These are phyloP conservation scores for Sternotherus odoratus DNA, from an alignment of 2,797 vertebrate species.

Conservation along the genomic window DNA sequence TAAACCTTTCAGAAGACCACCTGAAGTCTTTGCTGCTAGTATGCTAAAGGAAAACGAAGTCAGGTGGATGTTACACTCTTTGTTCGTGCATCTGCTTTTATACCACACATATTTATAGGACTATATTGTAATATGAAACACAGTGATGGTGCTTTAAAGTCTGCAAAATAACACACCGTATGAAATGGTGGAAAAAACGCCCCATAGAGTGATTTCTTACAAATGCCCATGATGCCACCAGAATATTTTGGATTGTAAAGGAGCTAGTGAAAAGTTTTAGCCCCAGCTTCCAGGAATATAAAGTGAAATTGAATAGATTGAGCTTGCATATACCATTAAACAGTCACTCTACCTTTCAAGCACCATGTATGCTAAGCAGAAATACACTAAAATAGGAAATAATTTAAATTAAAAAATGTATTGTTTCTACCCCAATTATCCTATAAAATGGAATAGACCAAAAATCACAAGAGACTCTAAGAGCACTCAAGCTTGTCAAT, in stretches of 20 bases:
- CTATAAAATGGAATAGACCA: background rate
- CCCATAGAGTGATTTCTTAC: too few relatives aligned
- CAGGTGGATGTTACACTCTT: background rate
- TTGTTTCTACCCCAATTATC: background rate
- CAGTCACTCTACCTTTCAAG: background rate
- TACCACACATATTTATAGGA: background rate
- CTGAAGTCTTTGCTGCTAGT: background rate
- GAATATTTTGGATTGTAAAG: background rate
- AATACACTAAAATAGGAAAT: background rate
- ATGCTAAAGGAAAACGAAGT: background rate
- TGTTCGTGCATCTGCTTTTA: background rate
- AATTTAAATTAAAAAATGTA: background rate
- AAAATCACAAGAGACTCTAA: background rate
- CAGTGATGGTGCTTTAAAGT: background rate
- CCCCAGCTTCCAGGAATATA: rapidly evolving
- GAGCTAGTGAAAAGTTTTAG: background rate
- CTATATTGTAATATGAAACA: background rate
- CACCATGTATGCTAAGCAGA: background rate
- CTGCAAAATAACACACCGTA: background rate
- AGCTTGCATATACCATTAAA: background rate
- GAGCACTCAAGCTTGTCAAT: background rate
- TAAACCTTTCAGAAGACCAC: background rate
- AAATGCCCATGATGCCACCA: background rate
- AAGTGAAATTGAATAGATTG: background rate
- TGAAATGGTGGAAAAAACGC: background rate